Conservation (phyloP, 2,888 invertebrate genomes). For the Pristionchus japonicus region DNA sequence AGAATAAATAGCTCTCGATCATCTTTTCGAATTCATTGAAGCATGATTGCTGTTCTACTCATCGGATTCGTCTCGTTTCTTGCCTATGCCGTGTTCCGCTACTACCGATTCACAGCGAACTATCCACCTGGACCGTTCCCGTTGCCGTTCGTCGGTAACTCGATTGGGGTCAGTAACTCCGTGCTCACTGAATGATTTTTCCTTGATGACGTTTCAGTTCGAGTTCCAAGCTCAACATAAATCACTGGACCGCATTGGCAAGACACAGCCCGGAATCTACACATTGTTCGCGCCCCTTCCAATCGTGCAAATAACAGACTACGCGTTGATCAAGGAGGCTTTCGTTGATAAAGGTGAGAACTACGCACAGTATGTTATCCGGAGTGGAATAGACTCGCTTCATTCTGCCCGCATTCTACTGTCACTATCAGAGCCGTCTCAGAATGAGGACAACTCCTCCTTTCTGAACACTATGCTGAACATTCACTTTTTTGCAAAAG, state of each 20-base stretch:
- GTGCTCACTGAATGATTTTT: too few species aligned
- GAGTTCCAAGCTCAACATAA: not conserved
- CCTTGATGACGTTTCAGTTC: not conserved
- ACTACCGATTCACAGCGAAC: not conserved
- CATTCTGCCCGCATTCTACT: too few species aligned
- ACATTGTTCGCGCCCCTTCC: not conserved
- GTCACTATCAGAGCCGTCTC: too few species aligned
- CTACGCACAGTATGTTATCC: too few species aligned
- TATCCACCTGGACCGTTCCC: not conserved
- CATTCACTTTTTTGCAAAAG: too few species aligned
- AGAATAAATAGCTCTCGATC: not conserved
- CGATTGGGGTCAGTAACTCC: not conserved
- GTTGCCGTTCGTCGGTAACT: not conserved
- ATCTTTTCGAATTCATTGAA: not conserved
- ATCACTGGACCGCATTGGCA: not conserved
- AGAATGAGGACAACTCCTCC: too few species aligned
- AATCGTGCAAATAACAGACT: not conserved
- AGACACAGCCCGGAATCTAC: not conserved
- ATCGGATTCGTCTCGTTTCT: not conserved
- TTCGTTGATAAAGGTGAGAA: not conserved
- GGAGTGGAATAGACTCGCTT: too few species aligned
- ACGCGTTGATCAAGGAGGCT: not conserved
- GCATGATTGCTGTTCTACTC: not conserved
- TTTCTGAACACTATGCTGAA: too few species aligned
- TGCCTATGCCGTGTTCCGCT: not conserved